Evolutionary conservation across 2,113 vertebrate species (phyloP).

Genomic region (Eolophus roseicapilla): DNA sequence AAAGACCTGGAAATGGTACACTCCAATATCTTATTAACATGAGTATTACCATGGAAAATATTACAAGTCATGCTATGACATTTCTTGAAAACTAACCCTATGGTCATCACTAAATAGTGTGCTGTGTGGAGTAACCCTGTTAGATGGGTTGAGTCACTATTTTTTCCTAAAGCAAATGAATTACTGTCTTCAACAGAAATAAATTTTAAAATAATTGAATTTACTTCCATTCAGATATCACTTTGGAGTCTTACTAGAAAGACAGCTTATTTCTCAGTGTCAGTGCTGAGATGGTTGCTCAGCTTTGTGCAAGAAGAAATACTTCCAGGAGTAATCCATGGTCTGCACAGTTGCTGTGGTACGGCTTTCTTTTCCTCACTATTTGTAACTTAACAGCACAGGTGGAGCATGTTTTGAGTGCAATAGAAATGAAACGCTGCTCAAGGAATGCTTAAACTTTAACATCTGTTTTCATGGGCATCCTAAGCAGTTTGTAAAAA

Average conservation of each 20-base stretch:
- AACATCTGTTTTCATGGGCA: background rate
- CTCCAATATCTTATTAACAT: background rate
- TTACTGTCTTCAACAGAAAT: background rate
- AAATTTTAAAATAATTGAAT: background rate
- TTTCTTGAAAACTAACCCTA: background rate
- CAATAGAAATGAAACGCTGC: background rate
- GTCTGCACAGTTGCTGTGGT: fast-evolving
- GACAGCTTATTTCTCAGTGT: background rate
- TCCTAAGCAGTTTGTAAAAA: background rate
- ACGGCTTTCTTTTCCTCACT: background rate
- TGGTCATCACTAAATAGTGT: background rate
- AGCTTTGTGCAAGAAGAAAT: background rate
- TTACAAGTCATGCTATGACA: background rate
- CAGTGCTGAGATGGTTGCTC: background rate
- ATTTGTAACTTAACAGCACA: background rate
- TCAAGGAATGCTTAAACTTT: background rate
- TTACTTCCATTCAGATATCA: background rate
- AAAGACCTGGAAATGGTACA: background rate
- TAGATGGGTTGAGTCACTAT: background rate
- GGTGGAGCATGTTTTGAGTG: background rate
- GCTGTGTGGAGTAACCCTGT: background rate
- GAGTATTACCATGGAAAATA: background rate
- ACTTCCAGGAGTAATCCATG: background rate
- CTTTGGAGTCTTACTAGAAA: background rate
- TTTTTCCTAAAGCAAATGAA: background rate